Conservation (phyloP, 2,888 invertebrate species). For the Electrophaes corylata region DNA sequence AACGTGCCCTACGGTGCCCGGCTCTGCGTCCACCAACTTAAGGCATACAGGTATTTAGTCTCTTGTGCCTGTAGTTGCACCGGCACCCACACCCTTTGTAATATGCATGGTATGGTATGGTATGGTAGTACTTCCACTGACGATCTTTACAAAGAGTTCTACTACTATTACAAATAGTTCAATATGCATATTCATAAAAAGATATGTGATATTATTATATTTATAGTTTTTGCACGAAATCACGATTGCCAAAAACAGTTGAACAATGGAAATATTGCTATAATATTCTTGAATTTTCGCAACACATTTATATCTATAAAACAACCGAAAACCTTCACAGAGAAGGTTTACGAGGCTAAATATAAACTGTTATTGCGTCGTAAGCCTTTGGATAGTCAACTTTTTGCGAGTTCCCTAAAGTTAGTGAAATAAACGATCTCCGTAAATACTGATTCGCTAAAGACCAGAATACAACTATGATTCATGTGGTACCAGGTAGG, state of each 20-base stretch:
- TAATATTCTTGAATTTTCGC: neutral
- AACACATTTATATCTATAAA: slow-evolving; percentile 9
- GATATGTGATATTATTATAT: neutral
- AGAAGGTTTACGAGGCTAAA: slow-evolving; percentile 34
- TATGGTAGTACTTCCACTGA: no score
- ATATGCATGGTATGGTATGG: no score
- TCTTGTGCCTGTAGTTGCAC: no score
- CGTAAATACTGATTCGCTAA: slow-evolving; percentile 50
- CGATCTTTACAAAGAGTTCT: no score
- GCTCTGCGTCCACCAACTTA: no score
- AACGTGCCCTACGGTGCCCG: no score
- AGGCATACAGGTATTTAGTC: no score
- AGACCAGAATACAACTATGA: slow-evolving; percentile 39
- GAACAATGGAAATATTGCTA: neutral
- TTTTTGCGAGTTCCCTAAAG: slow-evolving; percentile 42
- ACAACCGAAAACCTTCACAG: slow-evolving; percentile 26
- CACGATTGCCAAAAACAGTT: neutral
- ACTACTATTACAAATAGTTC: no score
- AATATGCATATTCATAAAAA: no score
- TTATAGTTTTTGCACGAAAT: neutral
- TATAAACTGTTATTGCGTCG: slow-evolving; percentile 42
- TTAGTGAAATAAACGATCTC: slow-evolving; percentile 51
- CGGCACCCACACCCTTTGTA: no score
- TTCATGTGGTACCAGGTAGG: slow-evolving; percentile 28
- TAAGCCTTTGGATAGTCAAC: slow-evolving; percentile 44